phyloP scores from a whole-genome alignment of 2,888 invertebrate species.

The Drosophila gaucha region DNA sequence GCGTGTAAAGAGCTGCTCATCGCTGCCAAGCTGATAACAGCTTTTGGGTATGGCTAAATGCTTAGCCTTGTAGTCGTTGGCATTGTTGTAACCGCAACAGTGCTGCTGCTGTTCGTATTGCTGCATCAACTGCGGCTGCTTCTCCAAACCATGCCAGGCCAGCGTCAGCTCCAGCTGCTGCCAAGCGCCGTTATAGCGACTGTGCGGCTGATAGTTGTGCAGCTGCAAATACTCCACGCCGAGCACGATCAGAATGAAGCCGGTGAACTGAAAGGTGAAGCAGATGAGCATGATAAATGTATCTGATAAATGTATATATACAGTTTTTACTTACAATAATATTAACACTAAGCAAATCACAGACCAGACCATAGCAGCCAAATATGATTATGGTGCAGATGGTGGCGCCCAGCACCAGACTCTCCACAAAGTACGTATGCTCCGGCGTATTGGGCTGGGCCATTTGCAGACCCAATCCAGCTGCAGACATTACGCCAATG shows the following conservation, averaged over 20 bases:
- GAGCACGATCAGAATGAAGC: conserved; percentile 73
- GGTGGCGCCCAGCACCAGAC: conserved; percentile 72
- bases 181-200: conserved; percentile 55
- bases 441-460: conserved; percentile 77
- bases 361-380: conserved; percentile 77
- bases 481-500: conserved; percentile 67
- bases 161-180: conserved; percentile 62
- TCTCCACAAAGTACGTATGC: conserved; percentile 79
- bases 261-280: conserved; percentile 61
- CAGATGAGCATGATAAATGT: background rate
- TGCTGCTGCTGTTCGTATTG: conserved; percentile 59
- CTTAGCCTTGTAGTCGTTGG: conserved; percentile 67
- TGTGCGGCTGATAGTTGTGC: conserved; percentile 67
- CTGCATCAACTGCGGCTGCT: conserved; percentile 65
- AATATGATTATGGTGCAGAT: conserved; percentile 79
- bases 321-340: conserved; percentile 63
- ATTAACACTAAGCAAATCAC: conserved; percentile 74
- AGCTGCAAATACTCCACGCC: conserved; percentile 77
- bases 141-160: conserved; percentile 70
- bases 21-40: conserved; percentile 61
- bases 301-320: background rate
- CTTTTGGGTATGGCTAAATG: conserved; percentile 66
- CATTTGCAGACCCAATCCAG: conserved; percentile 68
- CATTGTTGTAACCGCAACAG: conserved; percentile 73
- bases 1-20: conserved; percentile 38